Evolutionary conservation across 1,140 invertebrate species (phyloP), one percentile per base, ranked within the genome.

Genomic region (Drosophila sechellia): DNA sequence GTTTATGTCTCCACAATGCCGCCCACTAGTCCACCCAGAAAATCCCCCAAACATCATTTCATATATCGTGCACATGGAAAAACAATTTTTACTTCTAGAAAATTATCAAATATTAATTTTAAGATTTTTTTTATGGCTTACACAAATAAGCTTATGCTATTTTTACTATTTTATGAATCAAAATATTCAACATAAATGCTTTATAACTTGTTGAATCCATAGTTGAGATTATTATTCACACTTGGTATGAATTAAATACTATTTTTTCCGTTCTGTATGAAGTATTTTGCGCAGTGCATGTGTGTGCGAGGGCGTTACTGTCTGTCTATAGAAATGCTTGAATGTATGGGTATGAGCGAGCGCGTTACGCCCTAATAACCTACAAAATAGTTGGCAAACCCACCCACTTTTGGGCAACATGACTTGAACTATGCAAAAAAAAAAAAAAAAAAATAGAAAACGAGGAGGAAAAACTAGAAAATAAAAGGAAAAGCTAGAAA

Each of bases 291-390:
- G 17, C 35, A 61, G 56, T 46, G 25, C 46, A 39, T 65, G 55
- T 70, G 68, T 68, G 68, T 57, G 56, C 42, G 34, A 43, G 70
- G 59, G 73, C 43, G 63, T 77, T 53, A 61, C 35, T 68, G 45
- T 53, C 54, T 68, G 60, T 61, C 57, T 79, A 49, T 70, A 45
- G 42, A 49, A 48, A 39, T 35, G 61, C 22, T 10, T 37, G 50
- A 57, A 53, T 76, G 77, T 85, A 61, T 77, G 42, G 68, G 73
- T 25, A 40, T 60, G 73, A 53, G 72, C 49, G 39, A 75, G 55
- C 56, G 71, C 64, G 71, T 87, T 87, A 84, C 84, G 84, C 84
- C 84, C 84, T 87, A 89, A 87, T 87, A 87, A 87, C 84, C 84
- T 87, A 87, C 79, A 89, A 87, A 87, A 87, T 87, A 79, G 83